phyloP scores from a whole-genome alignment of 2,113 vertebrate species.

The Bufo gargarizans region DNA sequence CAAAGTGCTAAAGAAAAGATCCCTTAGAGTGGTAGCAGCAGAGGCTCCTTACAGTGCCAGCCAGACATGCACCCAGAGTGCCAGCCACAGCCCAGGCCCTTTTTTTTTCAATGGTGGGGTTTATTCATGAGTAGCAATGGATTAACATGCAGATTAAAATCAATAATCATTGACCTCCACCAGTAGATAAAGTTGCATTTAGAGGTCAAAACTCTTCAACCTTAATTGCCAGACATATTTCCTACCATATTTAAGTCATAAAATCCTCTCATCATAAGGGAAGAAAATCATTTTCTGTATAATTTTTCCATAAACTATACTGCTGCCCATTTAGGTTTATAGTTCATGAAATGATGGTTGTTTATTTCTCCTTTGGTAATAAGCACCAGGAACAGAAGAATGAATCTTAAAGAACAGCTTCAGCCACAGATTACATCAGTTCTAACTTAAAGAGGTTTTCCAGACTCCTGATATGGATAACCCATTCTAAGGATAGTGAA shows the following conservation, averaged over 20 bases:
- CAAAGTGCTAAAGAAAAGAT: too few relatives aligned
- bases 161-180: too few relatives aligned
- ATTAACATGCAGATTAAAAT: too few relatives aligned
- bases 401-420: background rate
- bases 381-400: background rate
- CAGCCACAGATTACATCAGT: background rate
- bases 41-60: too few relatives aligned
- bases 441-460: background rate
- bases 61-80: too few relatives aligned
- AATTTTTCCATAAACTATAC: background rate
- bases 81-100: too few relatives aligned
- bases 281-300: slow-evolving; percentile 7
- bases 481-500: too few relatives aligned
- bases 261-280: background rate
- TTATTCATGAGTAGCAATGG: too few relatives aligned
- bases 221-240: background rate
- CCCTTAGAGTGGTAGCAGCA: too few relatives aligned
- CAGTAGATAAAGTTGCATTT: too few relatives aligned
- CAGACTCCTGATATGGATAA: too few relatives aligned
- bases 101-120: too few relatives aligned
- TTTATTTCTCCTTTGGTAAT: background rate
- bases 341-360: background rate
- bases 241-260: background rate
- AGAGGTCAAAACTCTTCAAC: background rate
- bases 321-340: slow-evolving; percentile 7